Evolutionary conservation across 2,888 invertebrate species (phyloP).

Genomic region (Rugalucina vietnamica): DNA sequence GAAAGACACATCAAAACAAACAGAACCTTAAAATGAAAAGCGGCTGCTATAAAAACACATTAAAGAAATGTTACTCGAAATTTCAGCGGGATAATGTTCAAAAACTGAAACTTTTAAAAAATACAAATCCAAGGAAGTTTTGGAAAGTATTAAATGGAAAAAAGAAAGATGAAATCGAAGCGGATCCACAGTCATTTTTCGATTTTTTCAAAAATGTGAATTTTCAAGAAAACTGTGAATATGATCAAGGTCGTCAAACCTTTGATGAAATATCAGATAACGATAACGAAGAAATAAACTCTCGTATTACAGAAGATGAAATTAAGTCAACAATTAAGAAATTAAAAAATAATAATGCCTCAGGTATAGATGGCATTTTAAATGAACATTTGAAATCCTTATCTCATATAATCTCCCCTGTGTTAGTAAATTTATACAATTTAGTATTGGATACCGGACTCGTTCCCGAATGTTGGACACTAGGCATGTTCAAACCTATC

Average conservation of each 20-base stretch:
- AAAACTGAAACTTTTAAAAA: neutral
- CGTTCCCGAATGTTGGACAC: slow-evolving; percentile 8
- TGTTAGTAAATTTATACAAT: slow-evolving; percentile 14
- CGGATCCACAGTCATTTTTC: neutral
- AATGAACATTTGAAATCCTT: slow-evolving; percentile 16
- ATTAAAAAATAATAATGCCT: no score
- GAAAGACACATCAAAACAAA: no score
- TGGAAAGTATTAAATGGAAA: neutral
- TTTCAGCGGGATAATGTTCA: neutral
- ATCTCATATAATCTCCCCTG: neutral
- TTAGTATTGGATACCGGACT: slow-evolving; percentile 11
- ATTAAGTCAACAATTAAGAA: no score
- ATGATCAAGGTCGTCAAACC: no score
- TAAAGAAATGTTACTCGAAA: neutral
- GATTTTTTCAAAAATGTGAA: neutral
- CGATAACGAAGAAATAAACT: no score
- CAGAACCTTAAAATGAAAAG: neutral
- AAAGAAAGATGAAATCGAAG: neutral
- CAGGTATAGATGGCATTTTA: no score
- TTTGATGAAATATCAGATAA: no score
- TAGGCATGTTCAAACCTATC: slow-evolving; percentile 5
- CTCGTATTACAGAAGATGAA: no score
- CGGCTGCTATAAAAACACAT: neutral
- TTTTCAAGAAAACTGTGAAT: neutral
- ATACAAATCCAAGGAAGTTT: neutral